A percentile compares a stretch with the other conserved stretches of the same genome.
These are phyloP conservation scores for Scaptomyza montana DNA, from an alignment of 1,140 invertebrate genomes.

Conservation along the genomic window DNA sequence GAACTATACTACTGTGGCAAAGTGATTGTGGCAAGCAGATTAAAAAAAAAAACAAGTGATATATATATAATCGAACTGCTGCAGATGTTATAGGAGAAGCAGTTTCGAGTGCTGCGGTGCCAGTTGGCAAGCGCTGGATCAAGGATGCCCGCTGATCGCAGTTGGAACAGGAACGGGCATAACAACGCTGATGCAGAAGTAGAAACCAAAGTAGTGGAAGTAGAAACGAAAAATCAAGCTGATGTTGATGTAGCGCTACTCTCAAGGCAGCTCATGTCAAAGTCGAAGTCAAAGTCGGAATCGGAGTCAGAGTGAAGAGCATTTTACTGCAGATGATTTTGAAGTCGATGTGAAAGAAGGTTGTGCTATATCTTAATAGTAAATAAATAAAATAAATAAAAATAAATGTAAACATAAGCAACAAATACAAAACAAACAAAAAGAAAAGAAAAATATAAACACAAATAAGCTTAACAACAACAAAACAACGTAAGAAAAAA, in stretches of 20 bases:
- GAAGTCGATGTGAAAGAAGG: conserved; percentile 73
- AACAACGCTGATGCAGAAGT: conserved; percentile 18
- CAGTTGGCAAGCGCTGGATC: conserved; percentile 19
- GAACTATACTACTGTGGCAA: background rate
- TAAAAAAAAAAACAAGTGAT: conserved; percentile 34
- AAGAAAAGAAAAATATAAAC: conserved; percentile 1
- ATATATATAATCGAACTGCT: conserved; percentile 31
- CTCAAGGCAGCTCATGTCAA: conserved; percentile 75
- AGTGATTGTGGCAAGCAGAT: conserved; percentile 57
- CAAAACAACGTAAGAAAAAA: conserved; percentile 1
- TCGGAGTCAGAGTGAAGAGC: conserved; percentile 51
- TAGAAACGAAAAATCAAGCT: conserved; percentile 2
- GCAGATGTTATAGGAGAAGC: conserved; percentile 49
- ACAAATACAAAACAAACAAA: conserved; percentile 17
- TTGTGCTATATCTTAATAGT: conserved; percentile 80
- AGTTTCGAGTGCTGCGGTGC: conserved; percentile 6
- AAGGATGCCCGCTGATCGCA: conserved; percentile 59
- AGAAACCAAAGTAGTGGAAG: conserved; percentile 35
- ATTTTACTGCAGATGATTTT: conserved; percentile 63
- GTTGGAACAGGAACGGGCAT: conserved; percentile 39
- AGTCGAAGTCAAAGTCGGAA: conserved; percentile 65
- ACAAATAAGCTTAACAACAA: conserved; percentile 18
- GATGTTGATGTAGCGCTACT: conserved; percentile 63
- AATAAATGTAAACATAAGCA: conserved; percentile 54
- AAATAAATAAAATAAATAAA: conserved; percentile 57